Conservation (phyloP, 2,888 invertebrate species). For the Caenorhabditis afra region DNA sequence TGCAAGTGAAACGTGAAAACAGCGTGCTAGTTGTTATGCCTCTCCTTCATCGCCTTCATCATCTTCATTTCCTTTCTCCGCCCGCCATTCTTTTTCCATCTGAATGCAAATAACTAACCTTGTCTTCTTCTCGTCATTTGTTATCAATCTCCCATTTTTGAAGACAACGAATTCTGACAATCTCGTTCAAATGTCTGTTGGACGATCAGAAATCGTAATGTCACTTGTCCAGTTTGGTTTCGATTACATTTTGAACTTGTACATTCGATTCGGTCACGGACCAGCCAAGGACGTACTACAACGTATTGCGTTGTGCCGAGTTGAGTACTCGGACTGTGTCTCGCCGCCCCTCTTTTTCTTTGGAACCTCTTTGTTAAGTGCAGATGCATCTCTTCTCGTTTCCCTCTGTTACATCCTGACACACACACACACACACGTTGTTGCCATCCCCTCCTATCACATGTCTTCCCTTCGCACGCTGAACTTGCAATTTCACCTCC, state of each 20-base stretch:
- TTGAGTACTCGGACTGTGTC: background rate
- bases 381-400: background rate
- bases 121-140: background rate
- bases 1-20: constrained; percentile 34
- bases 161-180: too few species aligned
- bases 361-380: constrained; percentile 9
- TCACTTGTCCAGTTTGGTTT: background rate
- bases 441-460: constrained; percentile 44
- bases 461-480: constrained; percentile 43
- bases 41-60: background rate
- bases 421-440: constrained; percentile 41
- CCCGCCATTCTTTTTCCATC: too few species aligned
- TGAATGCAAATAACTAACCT: background rate
- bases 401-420: constrained; percentile 15
- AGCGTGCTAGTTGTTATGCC: constrained; percentile 21
- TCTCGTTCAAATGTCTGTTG: background rate
- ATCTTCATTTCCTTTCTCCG: constrained; percentile 7
- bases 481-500: constrained; percentile 37
- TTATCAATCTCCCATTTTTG: background rate
- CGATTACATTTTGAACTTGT: background rate
- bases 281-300: background rate
- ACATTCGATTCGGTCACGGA: background rate
- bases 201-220: constrained; percentile 11
- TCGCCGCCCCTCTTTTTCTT: background rate
- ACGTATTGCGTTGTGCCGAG: background rate